Evolutionary conservation across 1,140 invertebrate genomes (phyloP), one percentile per base, ranked within the genome.

Genomic region (Lethocerus indicus): DNA sequence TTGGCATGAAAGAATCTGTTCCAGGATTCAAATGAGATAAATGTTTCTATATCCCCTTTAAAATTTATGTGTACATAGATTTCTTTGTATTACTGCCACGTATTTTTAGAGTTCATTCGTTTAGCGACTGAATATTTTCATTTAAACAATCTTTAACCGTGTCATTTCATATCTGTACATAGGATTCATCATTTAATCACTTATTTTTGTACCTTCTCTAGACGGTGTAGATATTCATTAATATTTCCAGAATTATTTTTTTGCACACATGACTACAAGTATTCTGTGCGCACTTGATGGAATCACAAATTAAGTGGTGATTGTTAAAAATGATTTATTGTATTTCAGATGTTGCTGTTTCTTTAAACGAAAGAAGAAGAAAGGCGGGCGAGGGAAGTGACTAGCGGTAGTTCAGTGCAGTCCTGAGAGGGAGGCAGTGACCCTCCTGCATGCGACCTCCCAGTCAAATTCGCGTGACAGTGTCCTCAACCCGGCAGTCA

Each of bases 291-390:
- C 29, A 12, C 9, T 32, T 32, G 29, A 32, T 32, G 16, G 29
- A 9, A 12, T 16, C 16, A 12, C 9, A 32, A 16, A 32, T 12
- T 9, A 32, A 32, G 16, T 32, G 29, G 14, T 40, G 14, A 9
- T 18, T 12, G 7, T 18, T 18, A 40, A 6, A 9, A 40, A 16
- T 40, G 16, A 40, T 40, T 9, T 39, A 20, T 40, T 20, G 20
- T 42, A 37, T 20, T 46, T 54, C 78, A 92, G 88, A 75, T 90
- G 87, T 72, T 93, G 89, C 73, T 92, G 87, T 70, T 92, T 92
- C 78, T 92, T 92, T 77, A 88, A 89, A 69, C 78, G 87, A 66
- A 89, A 90, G 81, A 92, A 91, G 84, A 92, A 92, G 79, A 92
- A 92, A 76, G 78, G 76, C 60, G 76, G 76, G 49, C 74, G 80